These are phyloP conservation scores for Drosophila phalerata DNA, from an alignment of 2,888 invertebrate genomes.

Conservation along the genomic window DNA sequence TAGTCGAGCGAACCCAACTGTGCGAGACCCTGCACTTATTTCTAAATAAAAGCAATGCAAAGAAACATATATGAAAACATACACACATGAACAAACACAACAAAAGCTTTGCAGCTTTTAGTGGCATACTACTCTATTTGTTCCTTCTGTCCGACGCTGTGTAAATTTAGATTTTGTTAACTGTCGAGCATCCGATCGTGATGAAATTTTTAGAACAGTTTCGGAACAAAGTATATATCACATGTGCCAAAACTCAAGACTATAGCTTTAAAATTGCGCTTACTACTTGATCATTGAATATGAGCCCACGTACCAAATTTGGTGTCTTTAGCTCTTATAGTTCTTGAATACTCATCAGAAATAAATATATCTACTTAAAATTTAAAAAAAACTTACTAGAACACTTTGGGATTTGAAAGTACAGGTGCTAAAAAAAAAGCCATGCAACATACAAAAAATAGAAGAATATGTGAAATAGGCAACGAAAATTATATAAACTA, in stretches of 20 bases:
- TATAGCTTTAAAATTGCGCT: too few species aligned
- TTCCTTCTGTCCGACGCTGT: neutral
- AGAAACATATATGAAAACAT: neutral
- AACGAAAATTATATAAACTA: constrained; percentile 76
- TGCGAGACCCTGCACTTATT: neutral
- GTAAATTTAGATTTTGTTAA: too few species aligned
- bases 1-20: neutral
- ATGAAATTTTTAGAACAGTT: neutral
- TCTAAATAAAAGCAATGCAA: neutral
- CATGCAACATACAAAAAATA: constrained; percentile 21
- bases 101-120: too few species aligned
- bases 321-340: neutral
- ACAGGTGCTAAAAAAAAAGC: neutral
- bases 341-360: too few species aligned
- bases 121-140: neutral
- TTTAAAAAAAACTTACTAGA: neutral
- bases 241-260: neutral
- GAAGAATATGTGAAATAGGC: constrained; percentile 61
- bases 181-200: neutral
- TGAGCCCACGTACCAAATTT: neutral
- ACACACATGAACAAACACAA: too few species aligned
- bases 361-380: neutral
- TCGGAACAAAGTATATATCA: too few species aligned
- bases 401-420: too few species aligned
- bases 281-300: neutral